These are phyloP conservation scores for Apogon talboti DNA, from an alignment of 2,797 vertebrate genomes.

Conservation along the genomic window DNA sequence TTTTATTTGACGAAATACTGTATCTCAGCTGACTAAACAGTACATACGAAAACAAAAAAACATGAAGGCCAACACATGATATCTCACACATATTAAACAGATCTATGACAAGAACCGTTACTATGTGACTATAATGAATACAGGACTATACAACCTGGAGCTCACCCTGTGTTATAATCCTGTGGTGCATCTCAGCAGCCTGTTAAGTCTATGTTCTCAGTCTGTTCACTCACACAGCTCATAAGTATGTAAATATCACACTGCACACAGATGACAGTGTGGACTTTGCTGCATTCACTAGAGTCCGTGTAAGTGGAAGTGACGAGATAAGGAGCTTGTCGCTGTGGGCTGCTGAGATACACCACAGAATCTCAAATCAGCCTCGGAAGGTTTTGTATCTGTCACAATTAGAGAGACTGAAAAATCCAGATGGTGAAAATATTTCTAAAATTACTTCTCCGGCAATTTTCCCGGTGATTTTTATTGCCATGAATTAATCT, in stretches of 20 bases:
- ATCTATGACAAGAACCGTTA: background rate
- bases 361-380: constrained; percentile 56
- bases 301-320: constrained; percentile 2
- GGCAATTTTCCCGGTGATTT: no score
- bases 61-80: no score
- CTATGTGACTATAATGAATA: background rate
- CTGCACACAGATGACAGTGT: background rate
- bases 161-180: constrained; percentile 23
- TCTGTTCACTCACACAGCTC: background rate
- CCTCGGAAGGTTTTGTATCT: background rate
- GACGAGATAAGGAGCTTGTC: constrained; percentile 9
- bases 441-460: no score
- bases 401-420: no score
- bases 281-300: background rate
- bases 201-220: background rate
- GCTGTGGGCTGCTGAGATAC: constrained; percentile 37
- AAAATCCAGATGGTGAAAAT: no score
- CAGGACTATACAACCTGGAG: constrained; percentile 42
- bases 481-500: background rate
- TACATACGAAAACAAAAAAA: no score
- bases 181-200: constrained; percentile 47
- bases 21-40: no score
- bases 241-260: background rate
- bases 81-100: no score
- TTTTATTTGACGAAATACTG: no score